These are phyloP conservation scores for Drosophila melanogaster DNA, from an alignment of 1,140 invertebrate species.

Conservation along the genomic window DNA sequence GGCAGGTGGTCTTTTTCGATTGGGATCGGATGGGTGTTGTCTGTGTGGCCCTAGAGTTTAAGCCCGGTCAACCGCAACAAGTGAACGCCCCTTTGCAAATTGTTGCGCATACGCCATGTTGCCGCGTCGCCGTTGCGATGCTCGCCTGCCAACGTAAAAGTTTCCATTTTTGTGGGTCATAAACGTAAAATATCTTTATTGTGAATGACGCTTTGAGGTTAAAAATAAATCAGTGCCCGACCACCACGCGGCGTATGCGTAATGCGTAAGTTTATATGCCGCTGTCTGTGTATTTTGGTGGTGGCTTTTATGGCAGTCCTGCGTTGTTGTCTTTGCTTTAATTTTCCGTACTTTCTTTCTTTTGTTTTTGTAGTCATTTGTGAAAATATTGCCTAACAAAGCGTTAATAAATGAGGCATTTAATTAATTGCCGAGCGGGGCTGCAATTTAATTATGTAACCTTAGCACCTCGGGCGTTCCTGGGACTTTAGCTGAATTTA, in stretches of 20 bases:
- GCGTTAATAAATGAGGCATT: constrained; percentile 83
- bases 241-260: constrained; percentile 67
- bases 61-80: constrained; percentile 61
- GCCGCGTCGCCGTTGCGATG: constrained; percentile 1
- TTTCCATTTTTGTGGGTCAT: constrained; percentile 72
- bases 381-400: constrained; percentile 81
- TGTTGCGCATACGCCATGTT: constrained; percentile 74
- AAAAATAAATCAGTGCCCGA: constrained; percentile 72
- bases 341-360: constrained; percentile 30
- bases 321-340: constrained; percentile 42
- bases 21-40: constrained; percentile 10
- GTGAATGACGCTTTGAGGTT: constrained; percentile 76
- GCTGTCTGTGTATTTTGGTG: constrained; percentile 20
- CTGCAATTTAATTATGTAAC: constrained; percentile 82
- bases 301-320: constrained; percentile 40
- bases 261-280: constrained; percentile 59
- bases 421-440: constrained; percentile 73
- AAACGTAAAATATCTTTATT: constrained; percentile 78
- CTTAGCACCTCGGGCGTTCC: constrained; percentile 71
- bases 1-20: constrained; percentile 15
- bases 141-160: constrained; percentile 31
- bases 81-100: constrained; percentile 60
- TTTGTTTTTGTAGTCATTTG: constrained; percentile 75
- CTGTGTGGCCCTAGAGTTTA: constrained; percentile 50
- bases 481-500: constrained; percentile 71